phyloP scores from a whole-genome alignment of 2,888 invertebrate species.

The Euzophera pinguis region DNA sequence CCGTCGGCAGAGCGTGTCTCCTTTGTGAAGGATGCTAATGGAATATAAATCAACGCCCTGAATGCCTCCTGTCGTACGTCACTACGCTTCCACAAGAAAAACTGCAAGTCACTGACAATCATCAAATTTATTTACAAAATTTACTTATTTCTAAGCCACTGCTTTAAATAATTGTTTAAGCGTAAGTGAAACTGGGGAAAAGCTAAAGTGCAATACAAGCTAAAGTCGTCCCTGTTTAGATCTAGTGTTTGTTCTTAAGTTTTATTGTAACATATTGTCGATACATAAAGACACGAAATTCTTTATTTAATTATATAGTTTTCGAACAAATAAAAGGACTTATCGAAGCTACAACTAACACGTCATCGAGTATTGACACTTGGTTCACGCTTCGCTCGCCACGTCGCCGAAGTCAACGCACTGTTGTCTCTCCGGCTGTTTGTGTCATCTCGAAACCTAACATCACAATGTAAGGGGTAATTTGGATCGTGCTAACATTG shows the following conservation, averaged over 20 bases:
- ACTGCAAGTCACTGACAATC: not conserved
- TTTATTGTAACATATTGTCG: too few relatives aligned
- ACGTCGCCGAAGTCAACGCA: not conserved
- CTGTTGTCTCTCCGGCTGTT: not conserved
- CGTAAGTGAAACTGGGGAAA: too few relatives aligned
- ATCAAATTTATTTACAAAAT: not conserved
- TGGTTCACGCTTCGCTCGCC: not conserved
- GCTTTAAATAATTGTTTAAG: not conserved
- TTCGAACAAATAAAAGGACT: too few relatives aligned
- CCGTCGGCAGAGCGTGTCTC: not conserved
- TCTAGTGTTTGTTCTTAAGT: too few relatives aligned
- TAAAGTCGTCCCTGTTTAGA: too few relatives aligned
- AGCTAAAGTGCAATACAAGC: too few relatives aligned
- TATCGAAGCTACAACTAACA: too few relatives aligned
- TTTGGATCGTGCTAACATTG: not conserved
- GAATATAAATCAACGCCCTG: slow-evolving; percentile 2
- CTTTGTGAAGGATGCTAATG: not conserved
- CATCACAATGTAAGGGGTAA: not conserved
- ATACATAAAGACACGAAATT: too few relatives aligned
- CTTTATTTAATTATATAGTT: too few relatives aligned
- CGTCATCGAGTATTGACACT: too few relatives aligned
- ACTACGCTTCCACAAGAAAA: not conserved
- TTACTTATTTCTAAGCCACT: not conserved
- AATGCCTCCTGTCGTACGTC: not conserved
- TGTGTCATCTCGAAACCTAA: not conserved